These are phyloP conservation scores for Eurytemora carolleeae DNA, from an alignment of 1,140 invertebrate genomes.

Conservation along the genomic window DNA sequence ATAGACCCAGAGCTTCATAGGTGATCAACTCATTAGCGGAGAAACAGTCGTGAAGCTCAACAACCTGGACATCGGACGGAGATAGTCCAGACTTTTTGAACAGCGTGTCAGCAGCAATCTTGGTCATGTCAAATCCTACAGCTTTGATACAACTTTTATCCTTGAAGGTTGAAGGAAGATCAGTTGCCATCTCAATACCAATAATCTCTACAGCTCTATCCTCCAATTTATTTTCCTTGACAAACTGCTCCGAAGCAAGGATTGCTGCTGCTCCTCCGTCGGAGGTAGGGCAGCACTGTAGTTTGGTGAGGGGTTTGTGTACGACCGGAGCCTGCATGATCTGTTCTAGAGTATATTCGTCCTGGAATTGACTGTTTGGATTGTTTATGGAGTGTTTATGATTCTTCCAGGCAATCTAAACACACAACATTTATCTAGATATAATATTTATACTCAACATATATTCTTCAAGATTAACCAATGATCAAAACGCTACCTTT, in stretches of 20 bases:
- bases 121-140: slow-evolving; percentile 85
- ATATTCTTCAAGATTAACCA: no score
- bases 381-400: slow-evolving; percentile 91
- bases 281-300: slow-evolving; percentile 92
- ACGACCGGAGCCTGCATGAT: slow-evolving; percentile 63
- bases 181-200: slow-evolving; percentile 88
- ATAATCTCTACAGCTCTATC: slow-evolving; percentile 70
- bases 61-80: slow-evolving; percentile 59
- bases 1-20: slow-evolving; percentile 88
- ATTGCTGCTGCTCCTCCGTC: slow-evolving; percentile 84
- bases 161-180: slow-evolving; percentile 59
- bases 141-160: slow-evolving; percentile 73
- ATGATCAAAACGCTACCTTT: no score
- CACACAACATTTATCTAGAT: no score
- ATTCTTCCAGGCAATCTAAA: slow-evolving; percentile 75
- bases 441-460: no score
- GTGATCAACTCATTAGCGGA: slow-evolving; percentile 92
- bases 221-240: slow-evolving; percentile 41
- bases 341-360: slow-evolving; percentile 69
- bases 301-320: slow-evolving; percentile 72
- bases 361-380: slow-evolving; percentile 42
- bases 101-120: slow-evolving; percentile 50
- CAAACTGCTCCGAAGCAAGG: slow-evolving; percentile 73
- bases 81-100: slow-evolving; percentile 54
- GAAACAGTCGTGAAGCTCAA: slow-evolving; percentile 99